Conservation (phyloP, 2,113 vertebrate species). For the Nothoprocta pentlandii region DNA sequence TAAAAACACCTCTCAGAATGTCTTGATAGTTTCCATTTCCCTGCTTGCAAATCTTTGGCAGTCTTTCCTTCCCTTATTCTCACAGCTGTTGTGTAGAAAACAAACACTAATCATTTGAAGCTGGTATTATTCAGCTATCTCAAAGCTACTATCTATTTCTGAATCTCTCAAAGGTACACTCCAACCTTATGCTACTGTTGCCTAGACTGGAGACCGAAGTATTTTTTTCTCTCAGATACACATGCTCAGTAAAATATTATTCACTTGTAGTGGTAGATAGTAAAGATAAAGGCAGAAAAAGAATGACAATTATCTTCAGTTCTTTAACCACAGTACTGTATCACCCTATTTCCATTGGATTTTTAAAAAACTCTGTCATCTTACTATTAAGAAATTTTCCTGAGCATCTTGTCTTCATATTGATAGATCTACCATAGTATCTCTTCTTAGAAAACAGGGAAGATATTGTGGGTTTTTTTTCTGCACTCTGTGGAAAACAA, state of each 20-base stretch:
- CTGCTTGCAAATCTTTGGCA: slow-evolving; percentile 5
- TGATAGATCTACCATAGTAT: neutral
- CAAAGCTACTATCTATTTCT: neutral
- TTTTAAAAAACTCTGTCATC: neutral
- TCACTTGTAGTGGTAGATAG: neutral
- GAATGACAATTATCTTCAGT: neutral
- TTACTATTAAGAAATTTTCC: neutral
- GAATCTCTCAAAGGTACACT: neutral
- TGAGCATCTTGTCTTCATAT: neutral
- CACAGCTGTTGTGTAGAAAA: slow-evolving; percentile 38
- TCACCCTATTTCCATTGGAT: neutral
- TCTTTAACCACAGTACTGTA: neutral
- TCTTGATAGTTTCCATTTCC: slow-evolving; percentile 3
- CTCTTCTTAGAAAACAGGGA: neutral
- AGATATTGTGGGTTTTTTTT: neutral
- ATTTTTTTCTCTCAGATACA: neutral
- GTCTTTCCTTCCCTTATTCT: slow-evolving; percentile 8
- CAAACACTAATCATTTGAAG: slow-evolving; percentile 19
- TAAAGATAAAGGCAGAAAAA: neutral
- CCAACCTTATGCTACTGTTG: neutral
- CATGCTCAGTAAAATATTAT: neutral
- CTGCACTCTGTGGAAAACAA: neutral
- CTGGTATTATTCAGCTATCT: neutral
- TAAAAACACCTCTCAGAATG: neutral
- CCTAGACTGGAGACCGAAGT: neutral